Base-by-base conservation (phyloP, 2,797 vertebrate species). In the Dicrostonyx torquatus region DNA sequence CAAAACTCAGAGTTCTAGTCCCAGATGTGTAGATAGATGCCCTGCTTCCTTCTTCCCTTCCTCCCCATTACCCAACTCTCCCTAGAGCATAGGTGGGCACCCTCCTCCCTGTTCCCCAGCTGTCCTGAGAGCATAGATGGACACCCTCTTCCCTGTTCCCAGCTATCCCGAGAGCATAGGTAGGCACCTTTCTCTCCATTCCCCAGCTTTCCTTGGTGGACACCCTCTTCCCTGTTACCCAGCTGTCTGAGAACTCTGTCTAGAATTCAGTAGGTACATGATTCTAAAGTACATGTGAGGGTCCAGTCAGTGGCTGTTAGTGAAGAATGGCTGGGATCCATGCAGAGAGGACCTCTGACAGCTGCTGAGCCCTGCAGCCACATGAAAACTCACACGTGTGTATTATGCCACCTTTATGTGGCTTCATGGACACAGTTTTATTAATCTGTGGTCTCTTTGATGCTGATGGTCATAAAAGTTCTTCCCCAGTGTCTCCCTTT, bases 271-370 rank as follows among this genome's bases (percentile, higher is more conserved):
- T 20, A 26, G 29, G 22, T 6, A 29, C 18, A 9, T 24, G 22
- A 60, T n/a, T 10, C 4, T 1, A 45, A 93, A 45, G 62, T 24
- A 17, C 24, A 6, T 31, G 60, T 2, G 40, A 31, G 22, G 13
- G 4, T 43, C 43, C 12, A 43, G 4, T 64, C 1, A 0, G 15
- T 5, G 17, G 58, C 6, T 50, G 4, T 70, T 0, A 0, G 24
- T 4, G 17, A 43, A 34, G n/a, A 50, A 62, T 2, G 14, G 31
- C 0, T 1, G 14, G 58, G 37, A 37, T 78, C 3, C 20, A 31
- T 13, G 5, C 40, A n/a, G 37, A 34, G 9, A 43, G 7, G 6
- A 17, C 70, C n/a, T 11, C 4, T 0, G 37, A 75, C 48, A 31
- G 29, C 8, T 29, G 26, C 79, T 22, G 0, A 18, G 1, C 14